Evolutionary conservation across 37 sponge, comb jelly and placozoan species (phyloP), one percentile per base, ranked within the genome.

Genomic region (Spongilla lacustris): DNA sequence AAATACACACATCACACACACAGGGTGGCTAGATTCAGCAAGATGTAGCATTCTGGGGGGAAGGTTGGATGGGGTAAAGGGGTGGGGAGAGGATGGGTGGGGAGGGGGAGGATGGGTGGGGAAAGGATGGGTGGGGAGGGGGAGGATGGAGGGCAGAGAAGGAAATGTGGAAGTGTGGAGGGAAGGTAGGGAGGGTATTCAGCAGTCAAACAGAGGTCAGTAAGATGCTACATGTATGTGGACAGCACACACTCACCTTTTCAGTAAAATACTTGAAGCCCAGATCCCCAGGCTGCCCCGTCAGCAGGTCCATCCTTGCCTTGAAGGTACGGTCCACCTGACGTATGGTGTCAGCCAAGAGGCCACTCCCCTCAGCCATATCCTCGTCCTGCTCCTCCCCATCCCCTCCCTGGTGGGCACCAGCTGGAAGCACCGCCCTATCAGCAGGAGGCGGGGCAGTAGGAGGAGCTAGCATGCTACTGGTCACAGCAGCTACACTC

Each of bases 181-280:
- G 41, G 41, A 6, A 6, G 41, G 41, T 3, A 6, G 41, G 41
- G 41, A 41, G 41, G 41, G 41, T 3, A 41, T 9, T 41, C 3
- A 41, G 6, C 41, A 9, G 41, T 41, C 41, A n/a, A n/a, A n/a
- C n/a, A n/a, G n/a, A n/a, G n/a, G n/a, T n/a, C n/a, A n/a, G n/a
- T n/a, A n/a, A n/a, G n/a, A n/a, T n/a, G n/a, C n/a, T n/a, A 28
- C 69, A 31, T 8, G 27, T 30, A 73, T 29, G 32, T 5, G 50
- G 13, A 68, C 22, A 24, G 13, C 30, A 73, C 34, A 50, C 73
- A 31, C 83, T 66, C 29, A 94, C 94, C 82, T 87, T 90, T 66
- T 94, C 91, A 33, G 74, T 33, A 68, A 88, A 94, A 85, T 90
- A 88, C 48, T 84, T 76, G 32, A 85, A 94, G 24, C 91, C 91